Evolutionary conservation across 2,113 vertebrate genomes (phyloP), one percentile per base, ranked within the genome.

Genomic region (Vulpes vulpes): DNA sequence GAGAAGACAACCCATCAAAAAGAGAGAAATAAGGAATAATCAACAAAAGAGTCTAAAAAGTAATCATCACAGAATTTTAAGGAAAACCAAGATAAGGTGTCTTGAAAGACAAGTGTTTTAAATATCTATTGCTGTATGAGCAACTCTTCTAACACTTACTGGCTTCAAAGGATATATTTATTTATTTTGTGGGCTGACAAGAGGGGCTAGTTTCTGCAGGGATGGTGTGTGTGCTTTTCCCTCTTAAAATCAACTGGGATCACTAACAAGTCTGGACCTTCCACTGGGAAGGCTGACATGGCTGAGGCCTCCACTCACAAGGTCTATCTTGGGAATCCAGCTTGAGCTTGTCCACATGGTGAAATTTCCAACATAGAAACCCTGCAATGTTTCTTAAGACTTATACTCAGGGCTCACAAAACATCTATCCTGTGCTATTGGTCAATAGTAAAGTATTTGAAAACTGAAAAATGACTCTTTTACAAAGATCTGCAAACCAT

Each of bases 401-500:
- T 51, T 27, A 53, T 7, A 3, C 2, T 73, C 17, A 25, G 23
- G 27, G 43, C 16, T 96, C 35, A 53, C 12, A 35, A 16, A 81
- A 4, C 2, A 60, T 62, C 15, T 74, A 59, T 9, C 49, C 51
- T 14, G 43, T 32, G 11, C 35, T 69, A 8, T 27, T 30, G 51
- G 60, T 64, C 65, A 82, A 92, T 17, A 30, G 25, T 11, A 93
- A 93, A 64, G 19, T 19, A 10, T 62, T 2, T 53, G 15, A 76
- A 73, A 69, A 80, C 19, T 35, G 9, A 89, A 95, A 95, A 49
- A 4, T 23, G 22, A 32, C 6, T 59, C 35, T 90, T 93, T 64
- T 65, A 32, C 30, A 53, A 62, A 92, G 6, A 51, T 16, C 27
- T 62, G 43, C 1, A 59, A 83, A 71, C 20, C 71, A 51, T 27